phyloP scores from a whole-genome alignment of 2,797 vertebrate genomes.

The Anguilla marmorata region DNA sequence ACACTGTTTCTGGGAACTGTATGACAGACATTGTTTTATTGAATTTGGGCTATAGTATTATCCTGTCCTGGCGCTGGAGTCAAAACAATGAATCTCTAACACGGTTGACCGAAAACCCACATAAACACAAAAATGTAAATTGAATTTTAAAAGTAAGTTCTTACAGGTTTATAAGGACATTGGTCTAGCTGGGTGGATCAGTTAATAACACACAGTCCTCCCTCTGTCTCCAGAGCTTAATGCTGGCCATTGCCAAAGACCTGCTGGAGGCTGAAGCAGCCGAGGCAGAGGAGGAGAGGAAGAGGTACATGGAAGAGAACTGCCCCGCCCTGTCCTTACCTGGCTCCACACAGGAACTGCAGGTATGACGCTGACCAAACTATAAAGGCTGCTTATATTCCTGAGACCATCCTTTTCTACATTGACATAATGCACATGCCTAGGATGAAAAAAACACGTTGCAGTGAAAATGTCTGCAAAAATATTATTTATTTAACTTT shows the following conservation, averaged over 20 bases:
- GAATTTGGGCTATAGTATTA: too few relatives aligned
- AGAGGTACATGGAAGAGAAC: conserved; percentile 72
- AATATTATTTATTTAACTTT: too few relatives aligned
- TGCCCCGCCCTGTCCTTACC: conserved; percentile 77
- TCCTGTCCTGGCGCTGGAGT: too few relatives aligned
- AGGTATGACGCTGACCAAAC: conserved; percentile 66
- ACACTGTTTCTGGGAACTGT: too few relatives aligned
- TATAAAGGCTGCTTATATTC: too few relatives aligned
- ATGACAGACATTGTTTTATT: too few relatives aligned
- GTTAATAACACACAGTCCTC: background rate
- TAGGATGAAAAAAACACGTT: too few relatives aligned
- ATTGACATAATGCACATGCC: too few relatives aligned
- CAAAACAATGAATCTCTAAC: background rate
- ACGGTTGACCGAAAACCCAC: background rate
- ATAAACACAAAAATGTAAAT: background rate
- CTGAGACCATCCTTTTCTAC: too few relatives aligned
- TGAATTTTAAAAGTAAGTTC: background rate
- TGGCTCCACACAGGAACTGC: conserved; percentile 79
- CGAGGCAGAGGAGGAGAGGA: conserved; percentile 68
- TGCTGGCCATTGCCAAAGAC: conserved; percentile 75
- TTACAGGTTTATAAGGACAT: conserved; percentile 24
- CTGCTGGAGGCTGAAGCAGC: conserved; percentile 72
- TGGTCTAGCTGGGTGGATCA: conserved; percentile 34
- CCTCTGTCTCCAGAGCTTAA: conserved; percentile 70
- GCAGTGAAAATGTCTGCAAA: too few relatives aligned